These are phyloP conservation scores for Brachionus manjavacas DNA, from an alignment of 1,140 invertebrate genomes.

Conservation along the genomic window DNA sequence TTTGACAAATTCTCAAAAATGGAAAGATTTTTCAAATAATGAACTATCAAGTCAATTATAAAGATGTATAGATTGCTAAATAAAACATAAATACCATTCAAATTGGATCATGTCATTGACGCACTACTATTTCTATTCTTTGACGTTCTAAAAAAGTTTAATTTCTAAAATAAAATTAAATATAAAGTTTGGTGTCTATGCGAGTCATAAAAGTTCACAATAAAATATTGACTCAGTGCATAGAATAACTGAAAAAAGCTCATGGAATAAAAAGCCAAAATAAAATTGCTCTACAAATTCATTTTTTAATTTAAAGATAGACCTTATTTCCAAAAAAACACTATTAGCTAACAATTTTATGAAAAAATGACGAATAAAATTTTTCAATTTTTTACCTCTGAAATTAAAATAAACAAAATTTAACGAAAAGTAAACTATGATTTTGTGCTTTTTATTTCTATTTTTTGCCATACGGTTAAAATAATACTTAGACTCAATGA, in stretches of 20 bases:
- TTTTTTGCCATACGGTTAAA: neutral
- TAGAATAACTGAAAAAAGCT: neutral
- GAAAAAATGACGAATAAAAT: neutral
- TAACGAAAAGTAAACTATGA: neutral
- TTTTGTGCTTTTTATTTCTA: conserved; percentile 3
- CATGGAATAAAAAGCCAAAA: neutral
- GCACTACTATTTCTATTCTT: neutral
- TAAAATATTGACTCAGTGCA: neutral
- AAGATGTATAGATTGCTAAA: neutral
- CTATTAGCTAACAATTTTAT: neutral
- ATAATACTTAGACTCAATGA: conserved; percentile 8
- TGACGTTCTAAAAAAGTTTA: neutral
- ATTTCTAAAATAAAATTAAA: neutral
- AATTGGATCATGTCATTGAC: neutral
- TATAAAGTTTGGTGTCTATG: neutral
- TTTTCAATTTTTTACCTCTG: neutral
- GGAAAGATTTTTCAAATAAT: neutral
- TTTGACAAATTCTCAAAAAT: neutral
- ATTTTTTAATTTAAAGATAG: neutral
- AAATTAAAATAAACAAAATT: neutral
- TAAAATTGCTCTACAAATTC: neutral
- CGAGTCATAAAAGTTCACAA: neutral
- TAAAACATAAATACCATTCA: neutral
- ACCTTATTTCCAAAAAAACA: neutral
- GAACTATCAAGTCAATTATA: neutral